A percentile compares a stretch with the other conserved stretches of the same genome.
phyloP scores from a whole-genome alignment of 1,140 invertebrate species.

The Bombus terrestris region DNA sequence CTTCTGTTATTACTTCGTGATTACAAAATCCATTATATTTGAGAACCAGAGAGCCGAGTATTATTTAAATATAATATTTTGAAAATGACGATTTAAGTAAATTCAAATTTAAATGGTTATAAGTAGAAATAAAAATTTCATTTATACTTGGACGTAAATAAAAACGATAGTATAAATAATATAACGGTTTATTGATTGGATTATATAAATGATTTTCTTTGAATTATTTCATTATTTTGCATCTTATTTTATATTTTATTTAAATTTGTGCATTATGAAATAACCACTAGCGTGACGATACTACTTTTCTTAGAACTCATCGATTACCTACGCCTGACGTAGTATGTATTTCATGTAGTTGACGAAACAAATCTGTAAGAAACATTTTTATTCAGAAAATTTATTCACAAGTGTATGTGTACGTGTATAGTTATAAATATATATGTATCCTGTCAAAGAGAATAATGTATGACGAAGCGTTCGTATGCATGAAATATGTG shows the following conservation, averaged over 20 bases:
- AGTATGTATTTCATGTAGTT: background rate
- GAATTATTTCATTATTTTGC: no score
- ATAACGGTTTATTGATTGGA: no score
- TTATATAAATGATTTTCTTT: no score
- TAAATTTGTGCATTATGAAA: background rate
- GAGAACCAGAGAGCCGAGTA: background rate
- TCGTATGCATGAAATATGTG: background rate
- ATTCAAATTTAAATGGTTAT: no score
- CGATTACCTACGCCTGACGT: background rate
- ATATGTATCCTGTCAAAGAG: background rate
- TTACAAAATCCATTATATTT: constrained; percentile 3
- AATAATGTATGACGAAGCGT: background rate
- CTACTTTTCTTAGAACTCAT: background rate
- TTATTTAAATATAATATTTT: no score
- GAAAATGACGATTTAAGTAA: no score
- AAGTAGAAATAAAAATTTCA: no score
- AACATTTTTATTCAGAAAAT: background rate
- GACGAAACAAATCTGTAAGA: background rate
- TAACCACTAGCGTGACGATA: background rate
- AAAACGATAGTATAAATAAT: no score
- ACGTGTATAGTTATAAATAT: no score
- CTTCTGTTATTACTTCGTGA: background rate
- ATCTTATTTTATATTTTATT: background rate
- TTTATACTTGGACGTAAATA: no score
- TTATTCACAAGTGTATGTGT: no score